Evolutionary conservation across 2,888 invertebrate genomes (phyloP), one percentile per base, ranked within the genome.

Genomic region (Parascotia fuliginaria): DNA sequence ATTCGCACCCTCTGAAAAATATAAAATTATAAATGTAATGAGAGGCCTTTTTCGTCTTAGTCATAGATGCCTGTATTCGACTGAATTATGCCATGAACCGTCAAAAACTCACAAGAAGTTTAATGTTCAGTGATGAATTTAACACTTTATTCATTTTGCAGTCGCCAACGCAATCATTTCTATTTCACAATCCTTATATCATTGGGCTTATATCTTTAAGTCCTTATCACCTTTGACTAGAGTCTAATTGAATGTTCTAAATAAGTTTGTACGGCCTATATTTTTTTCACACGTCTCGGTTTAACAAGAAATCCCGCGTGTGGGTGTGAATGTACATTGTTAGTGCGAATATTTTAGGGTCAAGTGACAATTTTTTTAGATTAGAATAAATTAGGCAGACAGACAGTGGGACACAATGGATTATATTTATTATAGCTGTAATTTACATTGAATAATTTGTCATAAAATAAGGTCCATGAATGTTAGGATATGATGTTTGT

Each of bases 141-240:
- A 87, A 84, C 77, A 77, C 67, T 82, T 85, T 80, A 88, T 88
- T 86, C 82, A 88, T 89, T 89, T 79, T 86, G 83, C 81, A 76
- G 73, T 80, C 84, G 74, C 83, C 83, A 73, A 81, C 82, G 79
- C 85, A 83, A 85, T 87, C 85, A 86, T 83, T 81, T 81, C 81
- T 79, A 79, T 79, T 81, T 75, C 41, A 58, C 73, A 67, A 60
- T 59, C 46, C 56, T 65, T 42, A 36, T 54, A 42, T 54, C 16
- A 56, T 52, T 42, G 27, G 44, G 47, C 40, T 33, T 55, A 39
- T 32, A 47, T 29, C 78, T 55, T 76, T 56, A 75, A 52, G 65
- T 65, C 77, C 69, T 58, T 86, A 83, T 57, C 27, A 9, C 59
- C 34, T 52, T 47, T 39, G 31, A 50, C 52, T 81, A 79, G 55